A percentile compares a stretch with the other conserved stretches of the same genome.
phyloP scores from a whole-genome alignment of 1,140 invertebrate genomes.

The Portunus trituberculatus region DNA sequence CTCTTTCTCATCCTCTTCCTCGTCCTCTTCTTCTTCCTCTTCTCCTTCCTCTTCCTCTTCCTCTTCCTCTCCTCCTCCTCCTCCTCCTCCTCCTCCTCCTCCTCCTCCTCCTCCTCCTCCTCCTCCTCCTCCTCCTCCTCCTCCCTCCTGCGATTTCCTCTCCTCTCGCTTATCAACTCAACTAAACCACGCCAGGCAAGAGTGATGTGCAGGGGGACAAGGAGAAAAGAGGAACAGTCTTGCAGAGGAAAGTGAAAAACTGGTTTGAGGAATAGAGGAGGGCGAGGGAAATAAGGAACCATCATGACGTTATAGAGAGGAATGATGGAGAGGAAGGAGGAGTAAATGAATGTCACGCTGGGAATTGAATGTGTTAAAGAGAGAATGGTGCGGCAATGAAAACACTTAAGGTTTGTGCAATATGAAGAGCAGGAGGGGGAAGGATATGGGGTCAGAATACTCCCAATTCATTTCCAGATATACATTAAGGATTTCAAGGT shows the following conservation, averaged over 20 bases:
- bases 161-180: conserved; percentile 5
- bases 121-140: not conserved
- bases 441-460: no score
- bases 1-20: not conserved
- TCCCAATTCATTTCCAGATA: no score
- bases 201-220: not conserved
- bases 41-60: not conserved
- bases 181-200: not conserved
- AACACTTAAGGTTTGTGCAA: no score
- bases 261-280: not conserved
- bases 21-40: not conserved
- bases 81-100: no score
- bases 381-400: no score
- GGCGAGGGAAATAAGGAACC: not conserved
- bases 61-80: not conserved
- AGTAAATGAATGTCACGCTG: no score
- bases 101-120: not conserved
- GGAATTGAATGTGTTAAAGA: no score
- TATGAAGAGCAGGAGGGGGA: no score
- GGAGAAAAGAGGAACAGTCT: not conserved
- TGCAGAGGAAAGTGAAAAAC: not conserved
- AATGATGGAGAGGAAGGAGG: no score
- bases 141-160: not conserved
- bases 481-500: no score
- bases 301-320: no score